Conservation (phyloP, 2,888 invertebrate genomes). For the Drosophila lutescens region DNA sequence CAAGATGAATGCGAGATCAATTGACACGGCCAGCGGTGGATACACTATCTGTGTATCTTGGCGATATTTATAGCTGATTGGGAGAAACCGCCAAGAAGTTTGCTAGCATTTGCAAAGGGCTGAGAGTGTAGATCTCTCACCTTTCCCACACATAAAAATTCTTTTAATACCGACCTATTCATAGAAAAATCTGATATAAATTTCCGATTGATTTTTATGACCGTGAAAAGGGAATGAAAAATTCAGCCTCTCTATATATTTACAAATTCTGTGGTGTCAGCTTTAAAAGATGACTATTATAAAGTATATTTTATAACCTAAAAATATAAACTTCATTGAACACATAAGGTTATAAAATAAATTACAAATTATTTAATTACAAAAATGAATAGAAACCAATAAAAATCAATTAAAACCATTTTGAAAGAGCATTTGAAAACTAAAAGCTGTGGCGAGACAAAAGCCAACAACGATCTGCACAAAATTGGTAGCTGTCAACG, state of each 20-base stretch:
- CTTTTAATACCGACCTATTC: neutral
- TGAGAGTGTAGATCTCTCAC: neutral
- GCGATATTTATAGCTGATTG: constrained; percentile 3
- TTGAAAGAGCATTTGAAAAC: constrained; percentile 4
- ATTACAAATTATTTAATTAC: no score
- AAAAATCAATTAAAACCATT: neutral
- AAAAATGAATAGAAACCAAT: neutral
- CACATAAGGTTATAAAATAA: no score
- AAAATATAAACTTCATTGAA: no score
- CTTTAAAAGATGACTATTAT: no score
- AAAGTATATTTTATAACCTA: no score
- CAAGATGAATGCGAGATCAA: constrained; percentile 29
- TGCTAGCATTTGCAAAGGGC: constrained; percentile 9
- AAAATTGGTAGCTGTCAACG: constrained; percentile 73
- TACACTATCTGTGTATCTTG: constrained; percentile 16
- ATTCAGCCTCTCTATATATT: no score
- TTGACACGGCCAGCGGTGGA: constrained; percentile 20
- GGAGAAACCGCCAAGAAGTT: constrained; percentile 6
- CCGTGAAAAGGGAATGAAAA: neutral
- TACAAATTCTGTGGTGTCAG: no score
- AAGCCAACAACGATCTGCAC: constrained; percentile 36
- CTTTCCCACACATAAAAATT: constrained; percentile 13
- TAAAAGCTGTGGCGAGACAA: constrained; percentile 8
- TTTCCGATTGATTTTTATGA: neutral
- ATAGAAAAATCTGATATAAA: neutral